Evolutionary conservation across 2,888 invertebrate species (phyloP).

Genomic region (Omphaloscelis lunosa): DNA sequence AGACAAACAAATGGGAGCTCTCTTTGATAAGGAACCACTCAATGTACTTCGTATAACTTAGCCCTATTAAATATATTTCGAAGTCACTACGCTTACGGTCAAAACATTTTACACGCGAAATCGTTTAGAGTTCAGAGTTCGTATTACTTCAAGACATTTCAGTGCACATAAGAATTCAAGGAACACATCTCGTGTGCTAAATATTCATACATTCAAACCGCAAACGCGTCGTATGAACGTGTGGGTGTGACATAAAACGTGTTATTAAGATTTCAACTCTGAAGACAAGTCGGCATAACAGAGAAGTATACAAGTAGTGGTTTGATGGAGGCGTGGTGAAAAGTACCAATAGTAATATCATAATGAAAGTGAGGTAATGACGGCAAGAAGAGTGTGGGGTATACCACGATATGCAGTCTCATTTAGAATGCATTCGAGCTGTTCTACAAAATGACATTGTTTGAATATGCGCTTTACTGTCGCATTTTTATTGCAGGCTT

Average conservation of each 20-base stretch:
- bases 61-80: constrained; percentile 31
- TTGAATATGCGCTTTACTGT: constrained; percentile 37
- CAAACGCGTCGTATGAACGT: constrained; percentile 65
- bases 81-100: constrained; percentile 38
- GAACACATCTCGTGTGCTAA: constrained; percentile 59
- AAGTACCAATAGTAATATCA: constrained; percentile 60
- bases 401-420: constrained; percentile 39
- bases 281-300: constrained; percentile 73
- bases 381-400: constrained; percentile 49
- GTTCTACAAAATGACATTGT: constrained; percentile 41
- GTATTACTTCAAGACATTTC: constrained; percentile 64
- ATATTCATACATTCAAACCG: constrained; percentile 69
- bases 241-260: constrained; percentile 77
- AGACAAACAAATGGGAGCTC: background rate
- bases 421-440: constrained; percentile 37
- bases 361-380: constrained; percentile 60
- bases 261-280: constrained; percentile 82
- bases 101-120: constrained; percentile 43
- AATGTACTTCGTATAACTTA: constrained; percentile 8
- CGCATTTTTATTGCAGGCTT: constrained; percentile 40
- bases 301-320: constrained; percentile 64
- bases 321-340: constrained; percentile 61
- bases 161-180: constrained; percentile 64
- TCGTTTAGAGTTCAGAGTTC: constrained; percentile 60
- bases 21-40: background rate